Evolutionary conservation across 2,113 vertebrate species (phyloP).

Genomic region (Lepisosteus osseus): DNA sequence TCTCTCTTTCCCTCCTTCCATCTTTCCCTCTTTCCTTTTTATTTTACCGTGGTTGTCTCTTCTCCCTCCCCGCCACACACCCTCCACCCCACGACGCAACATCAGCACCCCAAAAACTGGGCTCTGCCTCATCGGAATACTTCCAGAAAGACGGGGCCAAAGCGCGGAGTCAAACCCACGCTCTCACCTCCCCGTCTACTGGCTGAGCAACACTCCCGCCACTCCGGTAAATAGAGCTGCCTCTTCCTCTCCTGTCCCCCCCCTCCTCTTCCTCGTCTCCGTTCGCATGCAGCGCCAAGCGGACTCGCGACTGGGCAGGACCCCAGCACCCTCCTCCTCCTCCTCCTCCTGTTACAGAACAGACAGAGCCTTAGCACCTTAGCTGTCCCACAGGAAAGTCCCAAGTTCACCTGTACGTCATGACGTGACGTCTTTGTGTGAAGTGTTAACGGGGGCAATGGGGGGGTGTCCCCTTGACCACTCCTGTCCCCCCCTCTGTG

Average conservation of each 20-base stretch:
- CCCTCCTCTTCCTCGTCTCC: conserved; percentile 8
- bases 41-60: background rate
- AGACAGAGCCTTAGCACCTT: too few relatives aligned
- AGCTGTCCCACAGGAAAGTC: too few relatives aligned
- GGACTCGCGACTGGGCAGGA: too few relatives aligned
- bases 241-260: conserved; percentile 11
- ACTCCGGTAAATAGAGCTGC: conserved; percentile 58
- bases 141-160: conserved; percentile 70
- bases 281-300: too few relatives aligned
- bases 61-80: too few relatives aligned
- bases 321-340: too few relatives aligned
- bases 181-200: conserved; percentile 63
- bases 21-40: conserved; percentile 11
- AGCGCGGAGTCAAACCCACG: conserved; percentile 58
- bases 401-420: too few relatives aligned
- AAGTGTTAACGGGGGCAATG: too few relatives aligned
- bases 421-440: too few relatives aligned
- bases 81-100: too few relatives aligned
- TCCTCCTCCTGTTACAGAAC: background rate
- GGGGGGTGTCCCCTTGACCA: too few relatives aligned
- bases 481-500: too few relatives aligned
- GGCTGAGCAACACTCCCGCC: conserved; percentile 58
- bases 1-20: conserved; percentile 19
- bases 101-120: background rate
- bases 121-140: conserved; percentile 65